Evolutionary conservation across 2,797 vertebrate genomes (phyloP).

Genomic region (Adelosebastes latens): DNA sequence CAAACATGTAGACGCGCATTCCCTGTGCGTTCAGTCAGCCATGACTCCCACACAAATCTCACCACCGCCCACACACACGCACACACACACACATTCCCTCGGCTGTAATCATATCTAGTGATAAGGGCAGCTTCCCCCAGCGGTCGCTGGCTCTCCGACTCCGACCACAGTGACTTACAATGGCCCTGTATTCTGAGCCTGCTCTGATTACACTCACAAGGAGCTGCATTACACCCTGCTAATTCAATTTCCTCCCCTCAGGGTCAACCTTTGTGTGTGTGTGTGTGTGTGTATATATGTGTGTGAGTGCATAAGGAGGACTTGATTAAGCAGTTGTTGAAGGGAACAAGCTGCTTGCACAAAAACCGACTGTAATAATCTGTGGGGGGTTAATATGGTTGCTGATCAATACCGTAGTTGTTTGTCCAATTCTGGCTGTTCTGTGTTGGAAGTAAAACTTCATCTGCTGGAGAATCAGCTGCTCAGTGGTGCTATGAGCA

Average conservation of each 20-base stretch:
- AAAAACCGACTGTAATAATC: slow-evolving; percentile 11
- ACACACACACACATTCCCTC: slow-evolving; percentile 51
- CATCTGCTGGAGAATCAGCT: background rate
- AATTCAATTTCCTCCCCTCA: slow-evolving; percentile 81
- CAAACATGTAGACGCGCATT: slow-evolving; percentile 54
- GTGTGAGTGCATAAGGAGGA: slow-evolving; percentile 32
- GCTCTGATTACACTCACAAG: slow-evolving; percentile 81
- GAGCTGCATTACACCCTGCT: slow-evolving; percentile 74
- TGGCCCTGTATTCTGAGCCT: slow-evolving; percentile 68
- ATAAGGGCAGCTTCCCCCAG: slow-evolving; percentile 71
- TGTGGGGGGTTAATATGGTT: background rate
- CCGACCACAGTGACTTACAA: slow-evolving; percentile 63
- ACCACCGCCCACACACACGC: slow-evolving; percentile 30
- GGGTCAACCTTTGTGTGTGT: slow-evolving; percentile 61
- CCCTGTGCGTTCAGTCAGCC: slow-evolving; percentile 51
- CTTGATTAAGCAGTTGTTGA: slow-evolving; percentile 54
- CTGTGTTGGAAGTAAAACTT: background rate
- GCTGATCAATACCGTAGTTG: slow-evolving; percentile 3
- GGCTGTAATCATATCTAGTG: slow-evolving; percentile 74
- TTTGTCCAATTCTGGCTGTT: background rate
- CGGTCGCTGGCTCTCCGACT: slow-evolving; percentile 58
- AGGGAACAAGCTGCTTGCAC: slow-evolving; percentile 32
- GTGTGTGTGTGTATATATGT: background rate
- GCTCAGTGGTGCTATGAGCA: background rate
- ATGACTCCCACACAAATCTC: slow-evolving; percentile 67